Evolutionary conservation across 2,888 invertebrate genomes (phyloP), one percentile per base, ranked within the genome.

Genomic region (Chrysopilus asiliformis): DNA sequence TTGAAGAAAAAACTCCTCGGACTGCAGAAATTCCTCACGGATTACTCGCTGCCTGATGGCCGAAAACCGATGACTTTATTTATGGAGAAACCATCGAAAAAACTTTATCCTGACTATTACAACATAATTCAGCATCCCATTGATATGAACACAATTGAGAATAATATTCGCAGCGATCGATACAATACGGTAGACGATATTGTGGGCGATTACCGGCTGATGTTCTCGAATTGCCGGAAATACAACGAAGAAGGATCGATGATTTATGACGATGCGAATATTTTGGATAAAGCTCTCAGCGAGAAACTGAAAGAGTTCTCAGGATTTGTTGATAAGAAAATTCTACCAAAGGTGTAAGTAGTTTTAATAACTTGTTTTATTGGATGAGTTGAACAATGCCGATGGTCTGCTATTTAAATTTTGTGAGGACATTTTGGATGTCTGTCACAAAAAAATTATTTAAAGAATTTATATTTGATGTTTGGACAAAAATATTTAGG

Each of bases 181-280:
- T 95, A 94, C 65, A 76, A 74, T 27, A 76, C 72, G 32, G 66
- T 94, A 20, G 86, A 89, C 39, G 91, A 93, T 49, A 71, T 94
- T 46, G 76, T 89, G 1, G 71, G 79, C 0, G 95, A 95, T 57
- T 80, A 79, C 51, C 71, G 83, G 46, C 67, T 93, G n/a, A 94
- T 98, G 94, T 97, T 98, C 63, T 76, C 79, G 39, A 98, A 98
- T 65, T 97, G 97, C 53, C 82, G 93, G 0, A 85, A 86, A 48
- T 98, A 90, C 62, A 98, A 98, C 58, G 95, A 97, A 61, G 87
- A 94, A 60, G 83, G 86, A 8, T 97, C 95, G 0, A 77, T 83
- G 57, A 93, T 98, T 47, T 94, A 89, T 53, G 87, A 91, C 50
- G 95, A 95, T 65, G 93, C 95, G 3, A 85, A 79, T 52, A 74